Evolutionary conservation across 2,113 vertebrate genomes (phyloP), one percentile per base, ranked within the genome.

Genomic region (Elachura formosa): DNA sequence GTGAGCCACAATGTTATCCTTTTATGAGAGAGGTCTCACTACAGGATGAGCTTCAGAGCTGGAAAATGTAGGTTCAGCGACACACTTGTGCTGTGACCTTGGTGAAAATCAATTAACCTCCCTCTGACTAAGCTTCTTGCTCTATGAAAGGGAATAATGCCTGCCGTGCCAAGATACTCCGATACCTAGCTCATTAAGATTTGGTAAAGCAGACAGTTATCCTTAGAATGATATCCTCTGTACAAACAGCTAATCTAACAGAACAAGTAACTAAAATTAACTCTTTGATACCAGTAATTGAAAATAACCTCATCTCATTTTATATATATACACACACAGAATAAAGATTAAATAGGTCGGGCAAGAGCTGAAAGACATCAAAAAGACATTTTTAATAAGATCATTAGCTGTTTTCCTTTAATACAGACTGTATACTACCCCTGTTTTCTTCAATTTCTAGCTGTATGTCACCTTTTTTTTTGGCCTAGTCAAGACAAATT

Each of bases 41-140:
- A 84, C 40, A 83, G 84, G 36, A 33, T 1, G 4, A 71, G 62
- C 64, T 62, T 75, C 51, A 71, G 79, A 80, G 84, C 36, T 77
- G 43, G 55, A 86, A 96, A 91, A 89, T 11, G 74, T 84, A 76
- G 49, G 83, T 91, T 93, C 84, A 93, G 95, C 55, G 40, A 58
- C 78, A 86, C 72, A 24, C 22, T 91, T 77, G 34, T 80, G 69
- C 77, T 69, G 51, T 62, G 94, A 95, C 96, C 93, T 96, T 96
- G 94, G 89, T 48, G 75, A 85, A 94, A 96, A 93, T 96, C 94
- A 96, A 96, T 96, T 96, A 96, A 96, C 91, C 95, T 95, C 82
- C 29, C 79, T 67, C 69, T 91, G 84, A 72, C 87, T 93, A 91
- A 95, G 90, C 90, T 74, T 25, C 59, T 51, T 19, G 16, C 74